Base-by-base conservation (phyloP, 2,797 vertebrate genomes). In the Mormyrus proboscirostris region DNA sequence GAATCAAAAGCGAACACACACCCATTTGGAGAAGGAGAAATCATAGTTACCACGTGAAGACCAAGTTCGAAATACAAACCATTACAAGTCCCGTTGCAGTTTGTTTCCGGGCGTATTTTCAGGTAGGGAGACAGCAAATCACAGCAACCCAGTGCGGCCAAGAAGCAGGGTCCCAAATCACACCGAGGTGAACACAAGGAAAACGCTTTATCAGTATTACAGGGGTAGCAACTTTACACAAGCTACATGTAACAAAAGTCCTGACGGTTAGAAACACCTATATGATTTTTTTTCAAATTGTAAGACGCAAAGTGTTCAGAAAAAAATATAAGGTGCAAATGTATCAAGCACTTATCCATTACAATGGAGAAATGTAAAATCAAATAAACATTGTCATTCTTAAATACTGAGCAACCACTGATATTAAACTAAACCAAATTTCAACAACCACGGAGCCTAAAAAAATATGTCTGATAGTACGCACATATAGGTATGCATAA, bases 161-260 rank as follows among this genome's bases (percentile, higher is more conserved):
- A 96, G 96, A 94, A 94, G 94, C 94, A 96, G 96, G 90, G 94
- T 97, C 96, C 96, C 96, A 95, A 91, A 95, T 96, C 96, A 95
- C 95, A 95, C 95, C 96, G 95, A 97, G 96, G 97, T 93, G 97
- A 94, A 96, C 94, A 96, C 93, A 97, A 96, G 94, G 47, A 94
- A 96, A 97, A 98, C 95, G 97, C 96, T 97, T 97, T 94, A 97
- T 99, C 98, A 99, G 98, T 97, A 97, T 98, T 98, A 97, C 98
- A 97, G 96, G 94, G 96, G 94, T 16, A 25, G 89, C 84, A 87
- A 29, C 3, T 6, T 19, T 1, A 55, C 16, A 51, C 22, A 84
- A 9, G 6, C 19, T n/a, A 47, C 38, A 44, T 47, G 73, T 44
- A n/a, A 19, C 16, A 41, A 2, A 79, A 41, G 38, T 16, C 73